Base-by-base conservation (phyloP, 2,888 invertebrate genomes). In the Dermolepida albohirtum region DNA sequence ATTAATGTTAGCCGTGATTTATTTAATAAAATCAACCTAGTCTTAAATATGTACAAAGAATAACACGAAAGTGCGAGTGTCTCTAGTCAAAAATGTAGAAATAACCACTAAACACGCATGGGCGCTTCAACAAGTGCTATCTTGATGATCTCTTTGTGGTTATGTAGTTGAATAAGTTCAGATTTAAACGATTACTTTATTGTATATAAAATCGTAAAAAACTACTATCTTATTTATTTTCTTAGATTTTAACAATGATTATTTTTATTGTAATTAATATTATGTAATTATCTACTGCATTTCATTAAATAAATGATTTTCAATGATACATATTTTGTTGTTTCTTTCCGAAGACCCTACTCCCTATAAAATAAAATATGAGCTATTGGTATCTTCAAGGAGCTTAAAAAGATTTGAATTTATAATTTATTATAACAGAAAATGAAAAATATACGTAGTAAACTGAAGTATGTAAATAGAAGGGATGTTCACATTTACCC, bases 31-130 rank as follows among this genome's bases (percentile, higher is more conserved):
- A 66, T 49, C 27, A 50, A 49, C 43, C 66, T 66, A 66, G 59
- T 66, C 66, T 47, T 66, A 66, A 55, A 40, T 55, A 41, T 66
- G 59, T 66, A 59, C 59, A 67, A 44, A 64, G 57, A 27, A 63
- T 62, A 65, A 51, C 4, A 59, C 14, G 34, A 34, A 59, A 47
- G n/a, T 34, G 6, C 76, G 76, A 76, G 76, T 76, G 75, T 72
- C 68, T 76, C 76, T 76, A 76, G 76, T 76, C 76, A 76, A 73
- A n/a, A 72, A 22, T 62, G 74, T 75, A 75, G 75, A 34, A 34
- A 73, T 75, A 74, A 71, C 74, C 75, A 75, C 73, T 71, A 74
- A 69, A 69, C 34, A 59, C 16, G 16, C 59, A 59, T 59, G 59
- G 59, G 47, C 47, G 47, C 59, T 59, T 59, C 29, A 47, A 59